phyloP scores from a whole-genome alignment of 53 echinoderm and acorn worm species.

The Echinometra lucunter region DNA sequence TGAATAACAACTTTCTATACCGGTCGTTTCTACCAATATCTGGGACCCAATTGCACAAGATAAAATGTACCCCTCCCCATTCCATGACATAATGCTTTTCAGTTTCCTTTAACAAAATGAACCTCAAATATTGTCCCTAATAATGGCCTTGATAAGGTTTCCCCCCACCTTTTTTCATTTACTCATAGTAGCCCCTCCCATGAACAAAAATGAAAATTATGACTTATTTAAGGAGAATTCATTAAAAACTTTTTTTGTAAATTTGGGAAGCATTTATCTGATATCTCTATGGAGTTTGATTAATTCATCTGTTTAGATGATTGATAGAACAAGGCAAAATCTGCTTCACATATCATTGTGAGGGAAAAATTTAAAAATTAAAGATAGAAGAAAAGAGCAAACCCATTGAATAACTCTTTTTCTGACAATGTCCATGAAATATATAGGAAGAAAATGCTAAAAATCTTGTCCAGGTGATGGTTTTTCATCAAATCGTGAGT shows the following conservation, averaged over 20 bases:
- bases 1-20: background rate
- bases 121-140: background rate
- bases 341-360: background rate
- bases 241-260: background rate
- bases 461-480: background rate
- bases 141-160: background rate
- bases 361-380: background rate
- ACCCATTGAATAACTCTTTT: too few species aligned
- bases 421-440: background rate
- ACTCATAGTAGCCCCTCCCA: background rate
- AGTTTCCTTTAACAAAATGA: background rate
- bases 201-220: background rate
- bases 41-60: slow-evolving; percentile 26
- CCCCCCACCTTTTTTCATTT: too few species aligned
- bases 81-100: background rate
- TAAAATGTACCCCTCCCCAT: background rate
- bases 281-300: background rate
- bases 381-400: too few species aligned
- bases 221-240: background rate
- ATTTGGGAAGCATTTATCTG: background rate
- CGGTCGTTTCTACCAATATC: background rate
- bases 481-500: slow-evolving; percentile 62
- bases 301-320: background rate
- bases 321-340: background rate
- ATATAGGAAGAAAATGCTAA: background rate